Evolutionary conservation across 2,797 vertebrate species (phyloP), one percentile per base, ranked within the genome.

Genomic region (Apogon hyalosoma): DNA sequence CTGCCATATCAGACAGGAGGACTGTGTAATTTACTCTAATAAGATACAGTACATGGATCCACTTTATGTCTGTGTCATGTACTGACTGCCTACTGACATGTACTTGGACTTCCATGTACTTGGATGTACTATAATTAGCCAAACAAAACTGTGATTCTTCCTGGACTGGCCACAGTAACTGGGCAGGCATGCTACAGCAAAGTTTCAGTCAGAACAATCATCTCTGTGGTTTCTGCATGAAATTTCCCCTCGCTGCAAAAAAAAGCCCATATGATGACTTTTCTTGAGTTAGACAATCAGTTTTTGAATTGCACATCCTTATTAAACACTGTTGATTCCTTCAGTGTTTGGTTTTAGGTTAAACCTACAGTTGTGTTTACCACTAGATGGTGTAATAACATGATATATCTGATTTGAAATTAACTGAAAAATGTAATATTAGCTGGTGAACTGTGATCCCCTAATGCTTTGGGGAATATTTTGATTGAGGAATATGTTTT

Each of bases 211-310:
- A 59, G 78, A 82, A 77, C 71, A 85, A 78, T 82, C 56, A 72
- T 79, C 62, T 77, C 79, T 90, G 82, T 69, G 86, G 92, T 91
- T 90, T 88, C 68, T 73, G 65, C 64, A 69, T n/a, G 55, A 85
- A 75, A 75, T 82, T 64, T 86, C 55, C 58, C 39, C 52, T 50
- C 36, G 69, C 66, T 77, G 38, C 40, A 63, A 68, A 74, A 86
- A 28, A 28, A 36, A 36, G 58, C 24, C 81, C 88, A 86, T 46
- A 66, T 73, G 75, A 84, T 66, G 48, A 51, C 71, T 60, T 66
- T 73, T 47, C 79, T 84, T 73, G 60, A 54, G 62, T 77, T 71
- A 66, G 38, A 18, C 55, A 54, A 63, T 62, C 39, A 24, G 65
- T 41, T 73, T 28, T 49, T 64, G 41, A 42, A 73, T 73, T 36